These are phyloP conservation scores for Plecotus auritus DNA, from an alignment of 2,113 vertebrate genomes.

Conservation along the genomic window DNA sequence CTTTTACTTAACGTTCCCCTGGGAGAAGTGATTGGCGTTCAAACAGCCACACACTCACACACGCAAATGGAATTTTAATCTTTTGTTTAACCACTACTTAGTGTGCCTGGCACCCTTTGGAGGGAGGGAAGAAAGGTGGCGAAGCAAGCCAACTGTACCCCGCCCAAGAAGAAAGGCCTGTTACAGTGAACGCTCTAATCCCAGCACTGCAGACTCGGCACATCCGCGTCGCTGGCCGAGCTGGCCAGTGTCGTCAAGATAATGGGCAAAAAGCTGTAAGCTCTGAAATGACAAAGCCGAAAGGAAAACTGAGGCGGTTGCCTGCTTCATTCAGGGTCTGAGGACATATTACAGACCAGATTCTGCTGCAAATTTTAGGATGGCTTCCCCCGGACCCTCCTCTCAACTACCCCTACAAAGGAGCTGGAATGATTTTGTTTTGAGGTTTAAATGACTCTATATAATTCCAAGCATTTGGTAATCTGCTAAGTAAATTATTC, in stretches of 20 bases:
- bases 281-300: background rate
- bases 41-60: slow-evolving; percentile 67
- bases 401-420: background rate
- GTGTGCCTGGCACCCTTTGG: slow-evolving; percentile 63
- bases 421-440: background rate
- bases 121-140: background rate
- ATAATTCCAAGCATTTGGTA: slow-evolving; percentile 6
- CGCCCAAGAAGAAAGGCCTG: background rate
- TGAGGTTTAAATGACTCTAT: background rate
- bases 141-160: slow-evolving; percentile 52
- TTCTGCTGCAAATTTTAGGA: background rate
- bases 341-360: background rate
- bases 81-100: slow-evolving; percentile 79
- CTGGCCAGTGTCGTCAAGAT: background rate
- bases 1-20: slow-evolving; percentile 65
- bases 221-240: background rate
- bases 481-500: background rate
- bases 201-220: background rate
- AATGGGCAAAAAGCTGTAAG: background rate
- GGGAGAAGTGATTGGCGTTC: slow-evolving; percentile 71
- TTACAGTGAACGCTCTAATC: background rate
- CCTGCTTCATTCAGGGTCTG: background rate
- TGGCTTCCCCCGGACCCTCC: background rate
- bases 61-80: slow-evolving; percentile 78
- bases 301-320: background rate